A percentile compares a stretch with the other conserved stretches of the same genome.
Conservation (phyloP, 2,113 vertebrate genomes). For the Ophthalmolycus amberensis region DNA sequence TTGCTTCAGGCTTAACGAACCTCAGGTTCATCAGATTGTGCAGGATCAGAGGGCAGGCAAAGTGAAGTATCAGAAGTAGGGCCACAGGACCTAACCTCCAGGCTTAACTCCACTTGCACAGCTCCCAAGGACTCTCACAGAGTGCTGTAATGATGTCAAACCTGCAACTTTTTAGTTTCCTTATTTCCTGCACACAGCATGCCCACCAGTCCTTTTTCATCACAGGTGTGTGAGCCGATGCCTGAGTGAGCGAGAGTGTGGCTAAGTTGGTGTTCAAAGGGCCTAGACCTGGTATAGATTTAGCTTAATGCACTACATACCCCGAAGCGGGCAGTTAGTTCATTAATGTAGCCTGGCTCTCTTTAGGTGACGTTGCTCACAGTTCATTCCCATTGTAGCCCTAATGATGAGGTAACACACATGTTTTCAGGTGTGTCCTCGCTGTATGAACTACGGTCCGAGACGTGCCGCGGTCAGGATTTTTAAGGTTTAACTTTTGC, state of each 20-base stretch:
- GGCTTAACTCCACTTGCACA: conserved; percentile 23
- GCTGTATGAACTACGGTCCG: conserved; percentile 30
- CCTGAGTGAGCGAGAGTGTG: conserved; percentile 31
- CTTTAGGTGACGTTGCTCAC: conserved; percentile 66
- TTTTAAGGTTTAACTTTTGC: conserved; percentile 36
- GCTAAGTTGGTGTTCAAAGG: conserved; percentile 42
- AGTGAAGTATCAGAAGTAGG: conserved; percentile 55
- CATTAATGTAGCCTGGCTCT: conserved; percentile 69
- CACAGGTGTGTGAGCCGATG: conserved; percentile 65
- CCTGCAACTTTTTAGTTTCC: conserved; percentile 41
- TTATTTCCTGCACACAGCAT: conserved; percentile 65
- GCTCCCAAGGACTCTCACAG: conserved; percentile 49
- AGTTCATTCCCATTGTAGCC: conserved; percentile 79
- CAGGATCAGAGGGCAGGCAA: conserved; percentile 36
- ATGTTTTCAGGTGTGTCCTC: conserved; percentile 77
- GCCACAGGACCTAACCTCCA: conserved; percentile 43
- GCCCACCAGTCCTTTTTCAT: conserved; percentile 60
- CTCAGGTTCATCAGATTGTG: conserved; percentile 56
- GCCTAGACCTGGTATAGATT: conserved; percentile 68
- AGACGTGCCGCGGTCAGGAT: conserved; percentile 6
- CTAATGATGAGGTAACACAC: conserved; percentile 71
- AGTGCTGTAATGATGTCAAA: conserved; percentile 63
- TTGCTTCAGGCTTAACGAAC: conserved; percentile 13
- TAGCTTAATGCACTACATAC: conserved; percentile 70
- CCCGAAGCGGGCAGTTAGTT: conserved; percentile 63